Base-by-base conservation (phyloP, 2,113 vertebrate genomes). In the Penelope pileata region DNA sequence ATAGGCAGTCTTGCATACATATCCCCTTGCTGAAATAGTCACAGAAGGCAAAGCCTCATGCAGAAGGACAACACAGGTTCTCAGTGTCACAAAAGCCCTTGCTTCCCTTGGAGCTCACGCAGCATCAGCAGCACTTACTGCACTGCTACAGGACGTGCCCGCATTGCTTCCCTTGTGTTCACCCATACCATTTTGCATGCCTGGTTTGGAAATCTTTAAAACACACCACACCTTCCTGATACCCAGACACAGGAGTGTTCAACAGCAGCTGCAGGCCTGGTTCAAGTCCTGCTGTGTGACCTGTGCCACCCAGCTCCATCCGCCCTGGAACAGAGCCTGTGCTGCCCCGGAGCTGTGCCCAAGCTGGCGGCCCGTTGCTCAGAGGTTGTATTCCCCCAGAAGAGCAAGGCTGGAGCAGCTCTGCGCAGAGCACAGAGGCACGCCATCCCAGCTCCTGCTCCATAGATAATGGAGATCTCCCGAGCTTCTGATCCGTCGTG, bases 261-360 rank as follows among this genome's bases (percentile, higher is more conserved):
- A 5, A 18, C 60, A 40, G 16, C 36, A 8, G 16, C 36, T 18
- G 36, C 60, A 63, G 60, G 23, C 59, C 58, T 24, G 14, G n/a
- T 32, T 56, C 43, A 58, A 9, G 40, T 23, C 50, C 48, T 69
- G 54, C 40, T 45, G 10, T 7, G 18, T 34, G 53, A n/a, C n/a
- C 62, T 13, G 26, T 22, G 43, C 21, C 58, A 50, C 18, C 42
- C 23, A 19, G 58, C 43, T n/a, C 23, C 30, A 17, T 10, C 16
- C 30, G 7, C 19, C 18, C 40, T 13, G 22, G 40, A 66, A 30
- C 0, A 0, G 38, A 40, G n/a, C 43, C 58, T 16, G 18, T 27
- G 18, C 66, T 18, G 36, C 32, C 34, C 63, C 24, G 58, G 18
- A 59, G 50, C 22, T 45, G 50, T 0, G 2, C n/a, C 38, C 36